Base-by-base conservation (phyloP, 92 coral and sea anemone species). In the Anthopleura xanthogrammica region DNA sequence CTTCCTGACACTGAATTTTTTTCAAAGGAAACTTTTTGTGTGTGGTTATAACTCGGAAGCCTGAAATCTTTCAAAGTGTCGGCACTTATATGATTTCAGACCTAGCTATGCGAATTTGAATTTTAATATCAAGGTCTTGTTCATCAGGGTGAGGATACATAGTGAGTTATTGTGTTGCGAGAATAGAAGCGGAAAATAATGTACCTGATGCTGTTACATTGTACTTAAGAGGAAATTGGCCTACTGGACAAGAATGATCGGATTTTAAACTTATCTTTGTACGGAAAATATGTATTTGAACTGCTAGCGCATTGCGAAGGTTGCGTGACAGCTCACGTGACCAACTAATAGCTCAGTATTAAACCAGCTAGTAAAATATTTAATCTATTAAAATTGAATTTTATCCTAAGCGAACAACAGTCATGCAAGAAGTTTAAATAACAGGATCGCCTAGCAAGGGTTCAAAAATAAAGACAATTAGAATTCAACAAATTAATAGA, bases 271-370 rank as follows among this genome's bases (percentile, higher is more conserved):
- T 7, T 36, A 1, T 68, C 17, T 68, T 68, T 36, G 10, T 62
- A 19, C 7, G 5, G 29, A 19, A 64, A 19, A 12, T 20, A 7
- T 6, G 17, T 23, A 54, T 19, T 4, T 23, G 24, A 42, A 68
- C 42, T 68, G 43, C 74, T 24, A 68, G 74, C 74, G 58, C 58
- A 54, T 14, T 68, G 74, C 42, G 74, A 68, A 24, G 24, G 17
- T 68, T 68, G 74, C 41, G 74, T 68, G 74, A 68, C 74, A 68
- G 10, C 22, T 19, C 29, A 22, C 70, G 70, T 62, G 70, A 62
- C 70, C 36, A 29, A 0, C 36, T 29, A 29, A 29, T 29, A 29
- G 36, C 36, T 29, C 36, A 29, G 36, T 29, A 29, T 29, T 29
- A 29, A 43, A 4, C 50, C 50, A 43, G 50, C 50, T 29, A 43